Conservation (phyloP, 2,797 vertebrate genomes). For the Crocodylus rhombifer region DNA sequence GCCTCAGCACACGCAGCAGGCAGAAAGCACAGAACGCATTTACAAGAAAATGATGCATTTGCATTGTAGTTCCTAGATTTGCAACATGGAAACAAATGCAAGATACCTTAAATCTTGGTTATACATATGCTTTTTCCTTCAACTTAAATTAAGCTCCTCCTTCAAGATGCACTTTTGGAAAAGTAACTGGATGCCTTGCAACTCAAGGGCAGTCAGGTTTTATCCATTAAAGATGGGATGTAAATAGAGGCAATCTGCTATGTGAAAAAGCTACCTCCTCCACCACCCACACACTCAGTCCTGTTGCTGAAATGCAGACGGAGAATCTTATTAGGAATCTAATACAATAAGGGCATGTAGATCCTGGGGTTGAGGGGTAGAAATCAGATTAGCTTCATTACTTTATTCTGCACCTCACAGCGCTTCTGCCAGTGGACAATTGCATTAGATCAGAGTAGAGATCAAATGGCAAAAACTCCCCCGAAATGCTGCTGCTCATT, state of each 20-base stretch:
- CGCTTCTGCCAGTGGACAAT: slow-evolving; percentile 95
- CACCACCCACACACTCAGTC: slow-evolving; percentile 65
- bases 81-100: not conserved
- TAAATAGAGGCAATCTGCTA: slow-evolving; percentile 92
- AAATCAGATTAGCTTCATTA: slow-evolving; percentile 98
- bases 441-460: slow-evolving; percentile 95
- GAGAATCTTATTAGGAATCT: slow-evolving; percentile 97
- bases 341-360: slow-evolving; percentile 98
- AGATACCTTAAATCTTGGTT: not conserved
- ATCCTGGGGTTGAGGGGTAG: slow-evolving; percentile 90
- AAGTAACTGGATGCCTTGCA: slow-evolving; percentile 81
- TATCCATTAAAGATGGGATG: slow-evolving; percentile 96
- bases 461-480: slow-evolving; percentile 91
- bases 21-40: not conserved
- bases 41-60: not conserved
- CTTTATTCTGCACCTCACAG: slow-evolving; percentile 95
- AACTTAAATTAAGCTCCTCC: slow-evolving; percentile 25
- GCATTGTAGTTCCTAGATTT: not conserved
- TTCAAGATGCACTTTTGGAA: slow-evolving; percentile 65
- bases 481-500: slow-evolving; percentile 76
- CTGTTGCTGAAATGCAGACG: slow-evolving; percentile 88
- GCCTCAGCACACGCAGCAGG: not conserved
- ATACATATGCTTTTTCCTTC: not conserved
- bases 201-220: slow-evolving; percentile 92
- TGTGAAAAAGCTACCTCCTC: slow-evolving; percentile 79